Evolutionary conservation across 2,113 vertebrate genomes (phyloP).

Genomic region (Jaculus jaculus): DNA sequence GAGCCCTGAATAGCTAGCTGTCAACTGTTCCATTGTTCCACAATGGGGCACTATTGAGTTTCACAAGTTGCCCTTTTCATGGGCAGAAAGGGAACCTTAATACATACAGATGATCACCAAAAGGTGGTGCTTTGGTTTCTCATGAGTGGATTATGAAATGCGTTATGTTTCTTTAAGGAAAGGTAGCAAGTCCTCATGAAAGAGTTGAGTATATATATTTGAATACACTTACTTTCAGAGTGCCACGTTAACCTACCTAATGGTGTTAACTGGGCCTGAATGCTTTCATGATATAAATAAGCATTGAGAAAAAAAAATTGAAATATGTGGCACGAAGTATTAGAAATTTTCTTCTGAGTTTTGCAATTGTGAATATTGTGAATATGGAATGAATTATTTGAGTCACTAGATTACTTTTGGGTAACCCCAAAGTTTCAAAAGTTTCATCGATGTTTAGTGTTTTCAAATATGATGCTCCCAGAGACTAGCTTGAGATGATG

Average conservation of each 20-base stretch:
- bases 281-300: background rate
- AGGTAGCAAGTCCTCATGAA: background rate
- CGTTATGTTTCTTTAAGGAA: background rate
- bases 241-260: background rate
- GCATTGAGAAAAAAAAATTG: background rate
- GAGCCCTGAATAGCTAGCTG: background rate
- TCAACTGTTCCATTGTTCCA: constrained; percentile 42
- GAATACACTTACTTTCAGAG: background rate
- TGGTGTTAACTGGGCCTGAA: background rate
- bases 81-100: background rate
- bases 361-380: constrained; percentile 46
- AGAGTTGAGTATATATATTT: background rate
- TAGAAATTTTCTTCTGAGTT: background rate
- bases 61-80: constrained; percentile 32
- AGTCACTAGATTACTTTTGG: constrained; percentile 27
- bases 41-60: constrained; percentile 72
- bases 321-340: background rate
- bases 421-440: background rate
- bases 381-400: constrained; percentile 13
- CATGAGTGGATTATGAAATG: background rate
- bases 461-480: background rate
- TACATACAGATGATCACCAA: background rate
- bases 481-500: background rate
- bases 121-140: constrained; percentile 7
- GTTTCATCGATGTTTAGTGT: background rate